Conservation (phyloP, 2,797 vertebrate genomes). For the Lepus townsendii region DNA sequence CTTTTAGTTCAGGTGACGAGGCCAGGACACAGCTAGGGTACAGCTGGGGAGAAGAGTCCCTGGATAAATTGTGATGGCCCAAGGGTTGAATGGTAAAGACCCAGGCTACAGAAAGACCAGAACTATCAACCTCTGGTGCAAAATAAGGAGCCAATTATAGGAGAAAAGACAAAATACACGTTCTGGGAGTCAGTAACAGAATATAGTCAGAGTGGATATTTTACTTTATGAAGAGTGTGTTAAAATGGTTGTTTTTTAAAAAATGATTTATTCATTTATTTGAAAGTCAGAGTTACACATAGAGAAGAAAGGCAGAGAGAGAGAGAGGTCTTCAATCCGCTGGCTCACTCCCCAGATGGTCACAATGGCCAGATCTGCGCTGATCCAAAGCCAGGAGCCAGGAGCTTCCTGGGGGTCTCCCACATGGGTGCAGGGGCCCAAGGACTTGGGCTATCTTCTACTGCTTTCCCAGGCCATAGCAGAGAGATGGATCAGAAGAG, state of each 20-base stretch:
- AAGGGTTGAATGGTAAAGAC: neutral
- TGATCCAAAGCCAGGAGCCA: too few relatives aligned
- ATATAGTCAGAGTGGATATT: neutral
- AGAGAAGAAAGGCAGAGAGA: too few relatives aligned
- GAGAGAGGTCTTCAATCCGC: too few relatives aligned
- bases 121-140: neutral
- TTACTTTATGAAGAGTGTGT: neutral
- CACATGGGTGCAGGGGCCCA: too few relatives aligned
- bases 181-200: neutral
- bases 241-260: neutral
- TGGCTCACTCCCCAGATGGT: too few relatives aligned
- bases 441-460: too few relatives aligned
- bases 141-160: neutral
- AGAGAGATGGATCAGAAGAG: too few relatives aligned
- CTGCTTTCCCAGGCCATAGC: too few relatives aligned
- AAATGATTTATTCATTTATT: too few relatives aligned
- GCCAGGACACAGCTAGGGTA: neutral
- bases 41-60: neutral
- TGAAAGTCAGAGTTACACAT: too few relatives aligned
- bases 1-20: neutral
- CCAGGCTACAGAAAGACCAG: neutral
- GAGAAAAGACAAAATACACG: neutral
- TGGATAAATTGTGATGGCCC: neutral
- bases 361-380: too few relatives aligned
- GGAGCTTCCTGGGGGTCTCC: too few relatives aligned